Evolutionary conservation across 2,113 vertebrate species (phyloP), one percentile per base, ranked within the genome.

Genomic region (Melanostigma gelatinosum): DNA sequence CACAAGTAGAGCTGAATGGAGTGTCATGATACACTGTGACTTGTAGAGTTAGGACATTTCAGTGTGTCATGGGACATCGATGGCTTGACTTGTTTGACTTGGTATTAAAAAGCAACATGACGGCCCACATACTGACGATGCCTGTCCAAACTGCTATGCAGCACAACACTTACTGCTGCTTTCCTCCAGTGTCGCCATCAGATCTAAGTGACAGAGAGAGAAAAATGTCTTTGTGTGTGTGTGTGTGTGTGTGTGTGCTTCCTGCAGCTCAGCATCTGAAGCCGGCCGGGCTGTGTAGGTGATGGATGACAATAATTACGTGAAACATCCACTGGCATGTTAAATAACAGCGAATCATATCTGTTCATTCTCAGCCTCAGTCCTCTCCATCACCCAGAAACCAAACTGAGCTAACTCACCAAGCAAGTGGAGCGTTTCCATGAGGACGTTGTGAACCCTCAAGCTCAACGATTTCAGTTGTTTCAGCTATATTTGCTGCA

Each of bases 301-400:
- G 86, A 88, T 88, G 84, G 84, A 88, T 89, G 82, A 84, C 38
- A 83, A 88, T 88, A 89, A 88, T 91, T 77, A 82, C 65, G 55
- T 77, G 70, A 75, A 79, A 85, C 84, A 69, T 85, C 77, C 67
- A 75, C 80, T 72, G 71, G 64, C 16, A 4, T 46, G 44, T 80
- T 81, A 73, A 80, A 86, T 75, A 85, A 66, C 52, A 65, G 61
- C 58, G 64, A 81, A 78, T 46, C 77, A 72, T 62, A 57, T 27
- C 60, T 64, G 62, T 69, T 79, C 27, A 48, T 52, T 72, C 36
- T 32, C 32, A 32, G 34, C 6, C 61, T 10, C 68, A n/a, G 18
- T 76, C 42, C 68, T 79, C 80, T 86, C 75, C 52, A 79, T 84
- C 80, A 86, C 40, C 29, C n/a, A 64, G 9, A 6, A 40, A 63